phyloP scores from a whole-genome alignment of 2,888 invertebrate genomes.

The Lasioglossum villosulum region DNA sequence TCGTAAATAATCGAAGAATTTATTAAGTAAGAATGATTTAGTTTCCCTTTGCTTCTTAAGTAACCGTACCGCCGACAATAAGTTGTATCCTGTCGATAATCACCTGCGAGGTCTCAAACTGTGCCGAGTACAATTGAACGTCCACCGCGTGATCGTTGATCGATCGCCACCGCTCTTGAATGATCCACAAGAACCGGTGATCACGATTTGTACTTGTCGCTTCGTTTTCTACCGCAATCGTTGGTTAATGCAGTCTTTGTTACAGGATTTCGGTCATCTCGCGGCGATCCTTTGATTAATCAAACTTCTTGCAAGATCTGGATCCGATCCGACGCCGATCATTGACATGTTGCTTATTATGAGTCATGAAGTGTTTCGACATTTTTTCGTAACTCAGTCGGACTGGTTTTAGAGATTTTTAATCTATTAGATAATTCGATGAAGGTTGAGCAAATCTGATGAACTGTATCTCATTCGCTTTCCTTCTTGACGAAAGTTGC shows the following conservation, averaged over 20 bases:
- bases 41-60: background rate
- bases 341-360: slow-evolving; percentile 18
- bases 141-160: slow-evolving; percentile 46
- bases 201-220: slow-evolving; percentile 50
- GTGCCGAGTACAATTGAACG: background rate
- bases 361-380: slow-evolving; percentile 11
- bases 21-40: background rate
- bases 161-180: slow-evolving; percentile 28
- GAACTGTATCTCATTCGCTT: background rate
- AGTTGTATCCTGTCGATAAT: slow-evolving; percentile 11
- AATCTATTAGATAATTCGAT: background rate
- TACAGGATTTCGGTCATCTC: slow-evolving; percentile 14
- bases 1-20: background rate
- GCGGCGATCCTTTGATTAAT: slow-evolving; percentile 39
- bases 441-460: background rate
- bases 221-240: slow-evolving; percentile 30
- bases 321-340: slow-evolving; percentile 27
- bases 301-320: slow-evolving; percentile 33
- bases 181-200: slow-evolving; percentile 26
- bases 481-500: background rate
- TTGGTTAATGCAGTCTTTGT: slow-evolving; percentile 21
- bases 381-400: slow-evolving; percentile 20
- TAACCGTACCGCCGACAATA: background rate
- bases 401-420: background rate
- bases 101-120: background rate